Percentiles rank a stretch among this genome's conserved stretches.
phyloP scores from a whole-genome alignment of 64 coral and sea anemone genomes.

The Stichodactyla mertensii region DNA sequence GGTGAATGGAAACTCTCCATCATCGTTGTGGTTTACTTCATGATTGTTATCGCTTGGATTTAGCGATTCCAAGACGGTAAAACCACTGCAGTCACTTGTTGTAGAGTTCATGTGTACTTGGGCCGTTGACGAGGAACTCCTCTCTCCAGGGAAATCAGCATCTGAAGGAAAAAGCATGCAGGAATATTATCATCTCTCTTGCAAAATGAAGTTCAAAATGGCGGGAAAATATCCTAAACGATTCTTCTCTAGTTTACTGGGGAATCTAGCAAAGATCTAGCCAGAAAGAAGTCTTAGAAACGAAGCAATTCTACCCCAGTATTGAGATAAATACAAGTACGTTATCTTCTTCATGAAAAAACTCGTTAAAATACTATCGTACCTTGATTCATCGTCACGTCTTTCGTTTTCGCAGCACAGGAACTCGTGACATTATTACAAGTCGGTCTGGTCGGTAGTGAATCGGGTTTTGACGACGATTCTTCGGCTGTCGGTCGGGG shows the following conservation, averaged over 20 bases:
- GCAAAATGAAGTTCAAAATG: not conserved
- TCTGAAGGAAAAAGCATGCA: not conserved
- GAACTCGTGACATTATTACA: not conserved
- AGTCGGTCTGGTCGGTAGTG: not conserved
- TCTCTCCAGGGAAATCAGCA: not conserved
- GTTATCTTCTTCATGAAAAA: not conserved
- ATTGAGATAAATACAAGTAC: not conserved
- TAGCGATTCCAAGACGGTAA: not conserved
- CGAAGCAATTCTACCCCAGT: too few relatives aligned
- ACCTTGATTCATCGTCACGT: not conserved
- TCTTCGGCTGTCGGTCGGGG: not conserved
- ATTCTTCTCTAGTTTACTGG: not conserved
- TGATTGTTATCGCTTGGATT: not conserved
- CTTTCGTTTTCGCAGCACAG: not conserved
- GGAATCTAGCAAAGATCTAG: not conserved
- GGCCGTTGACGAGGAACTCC: not conserved
- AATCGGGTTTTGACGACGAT: not conserved
- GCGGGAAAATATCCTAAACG: not conserved
- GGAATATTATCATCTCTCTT: not conserved
- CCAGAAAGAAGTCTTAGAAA: not conserved
- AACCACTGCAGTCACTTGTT: not conserved
- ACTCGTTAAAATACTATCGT: not conserved
- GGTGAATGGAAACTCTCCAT: conserved; percentile 7
- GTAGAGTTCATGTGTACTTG: not conserved
- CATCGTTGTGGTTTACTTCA: not conserved